Conservation (phyloP, 2,113 vertebrate species). For the Antennarius striatus region DNA sequence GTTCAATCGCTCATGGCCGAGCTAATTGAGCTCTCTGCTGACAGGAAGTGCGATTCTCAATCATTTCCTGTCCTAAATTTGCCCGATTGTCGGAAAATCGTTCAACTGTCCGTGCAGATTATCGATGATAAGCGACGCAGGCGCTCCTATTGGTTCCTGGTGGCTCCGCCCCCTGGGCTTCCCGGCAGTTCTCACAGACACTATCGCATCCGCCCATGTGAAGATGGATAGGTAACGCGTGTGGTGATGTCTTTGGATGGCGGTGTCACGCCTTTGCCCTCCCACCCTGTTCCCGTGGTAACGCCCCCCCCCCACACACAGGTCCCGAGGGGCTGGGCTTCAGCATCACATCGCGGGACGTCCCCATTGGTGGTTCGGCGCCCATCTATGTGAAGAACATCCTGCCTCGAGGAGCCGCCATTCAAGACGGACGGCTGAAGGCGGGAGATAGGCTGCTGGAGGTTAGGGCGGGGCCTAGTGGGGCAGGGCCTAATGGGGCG, state of each 20-base stretch:
- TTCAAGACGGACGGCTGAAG: slow-evolving; percentile 95
- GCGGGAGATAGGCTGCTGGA: slow-evolving; percentile 92
- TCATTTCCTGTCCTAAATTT: slow-evolving; percentile 34
- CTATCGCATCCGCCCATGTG: slow-evolving; percentile 4
- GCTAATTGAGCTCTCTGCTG: slow-evolving; percentile 2
- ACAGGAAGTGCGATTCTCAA: slow-evolving; percentile 15
- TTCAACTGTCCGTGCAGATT: slow-evolving; percentile 18
- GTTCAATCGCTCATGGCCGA: slow-evolving; percentile 20
- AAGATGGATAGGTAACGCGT: neutral
- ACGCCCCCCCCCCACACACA: slow-evolving; percentile 53
- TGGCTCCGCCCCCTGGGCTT: neutral
- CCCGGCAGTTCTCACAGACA: slow-evolving; percentile 8
- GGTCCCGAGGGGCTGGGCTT: slow-evolving; percentile 97
- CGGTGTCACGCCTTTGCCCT: neutral
- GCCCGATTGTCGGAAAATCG: slow-evolving; percentile 5
- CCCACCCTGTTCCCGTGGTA: neutral
- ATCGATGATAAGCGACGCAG: slow-evolving; percentile 1
- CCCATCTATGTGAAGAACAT: slow-evolving; percentile 99
- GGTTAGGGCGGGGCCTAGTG: slow-evolving; percentile 70
- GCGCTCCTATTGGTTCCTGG: slow-evolving; percentile 14
- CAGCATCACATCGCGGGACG: slow-evolving; percentile 96
- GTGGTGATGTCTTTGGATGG: too few relatives aligned
- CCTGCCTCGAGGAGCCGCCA: slow-evolving; percentile 93
- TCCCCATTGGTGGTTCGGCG: slow-evolving; percentile 92
- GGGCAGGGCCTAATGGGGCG: too few relatives aligned